Conservation (phyloP, 2,797 vertebrate species). For the Tadarida brasiliensis region DNA sequence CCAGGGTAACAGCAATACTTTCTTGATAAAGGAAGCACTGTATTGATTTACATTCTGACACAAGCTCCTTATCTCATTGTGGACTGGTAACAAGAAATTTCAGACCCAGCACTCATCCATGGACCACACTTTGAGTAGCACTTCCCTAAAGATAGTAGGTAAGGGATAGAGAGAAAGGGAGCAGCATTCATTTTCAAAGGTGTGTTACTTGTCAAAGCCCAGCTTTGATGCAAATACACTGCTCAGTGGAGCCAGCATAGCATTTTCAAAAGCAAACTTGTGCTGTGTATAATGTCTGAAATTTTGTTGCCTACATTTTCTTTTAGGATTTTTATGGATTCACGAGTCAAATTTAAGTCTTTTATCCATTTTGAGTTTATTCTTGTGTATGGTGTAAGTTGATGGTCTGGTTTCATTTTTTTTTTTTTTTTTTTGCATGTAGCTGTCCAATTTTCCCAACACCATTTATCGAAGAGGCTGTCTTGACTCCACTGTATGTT, state of each 20-base stretch:
- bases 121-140: background rate
- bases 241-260: background rate
- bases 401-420: too few relatives aligned
- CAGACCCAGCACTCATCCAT: background rate
- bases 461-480: too few relatives aligned
- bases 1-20: background rate
- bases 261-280: background rate
- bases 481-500: too few relatives aligned
- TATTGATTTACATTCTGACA: conserved; percentile 3
- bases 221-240: background rate
- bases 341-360: too few relatives aligned
- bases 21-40: background rate
- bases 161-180: background rate
- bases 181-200: background rate
- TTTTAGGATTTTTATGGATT: too few relatives aligned
- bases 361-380: too few relatives aligned
- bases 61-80: background rate
- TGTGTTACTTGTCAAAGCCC: background rate
- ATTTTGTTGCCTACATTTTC: too few relatives aligned
- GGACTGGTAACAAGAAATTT: conserved; percentile 2
- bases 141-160: background rate
- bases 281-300: too few relatives aligned
- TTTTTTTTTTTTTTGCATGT: too few relatives aligned
- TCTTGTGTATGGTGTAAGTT: too few relatives aligned
- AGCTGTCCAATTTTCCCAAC: too few relatives aligned